Evolutionary conservation across 30 jellyfish, hydroid and myxozoan species (phyloP), one percentile per base, ranked within the genome.

Genomic region (Sanderia malayensis): DNA sequence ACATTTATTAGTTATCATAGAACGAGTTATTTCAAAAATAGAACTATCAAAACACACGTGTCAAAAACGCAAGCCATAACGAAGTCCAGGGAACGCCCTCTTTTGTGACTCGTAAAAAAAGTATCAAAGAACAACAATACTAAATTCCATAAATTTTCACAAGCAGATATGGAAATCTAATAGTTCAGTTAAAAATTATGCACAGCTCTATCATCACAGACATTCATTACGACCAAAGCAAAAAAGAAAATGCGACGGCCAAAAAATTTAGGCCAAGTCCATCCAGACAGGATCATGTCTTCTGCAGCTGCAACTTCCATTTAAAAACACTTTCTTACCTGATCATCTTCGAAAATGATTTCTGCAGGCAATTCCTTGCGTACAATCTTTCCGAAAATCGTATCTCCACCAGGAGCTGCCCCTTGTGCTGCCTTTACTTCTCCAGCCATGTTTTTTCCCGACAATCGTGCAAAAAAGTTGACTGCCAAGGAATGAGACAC

Each of bases 281-380:
- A n/a, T n/a, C n/a, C n/a, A n/a, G n/a, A n/a, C n/a, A n/a, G n/a
- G n/a, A n/a, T n/a, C n/a, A n/a, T n/a, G n/a, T n/a, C n/a, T n/a
- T n/a, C n/a, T n/a, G n/a, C n/a, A n/a, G n/a, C n/a, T n/a, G n/a
- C n/a, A n/a, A n/a, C n/a, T n/a, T n/a, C n/a, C n/a, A n/a, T n/a
- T n/a, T n/a, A n/a, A n/a, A n/a, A n/a, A n/a, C n/a, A n/a, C n/a
- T n/a, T 23, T 44, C 70, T 31, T 70, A 86, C 96, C 93, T 29
- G 52, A 53, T 94, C 99, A 79, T 94, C 99, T 78, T 94, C 99
- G 55, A 58, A 81, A 34, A 87, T 21, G 46, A 94, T 29, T 44
- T 86, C 83, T 52, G 99, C 75, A 4, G 99, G 99, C 17, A 94
- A 74, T 74, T 94, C 96, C 73, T 86, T 94, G 33, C 88, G 46